A percentile compares a stretch with the other conserved stretches of the same genome.
phyloP scores from a whole-genome alignment of 2,797 vertebrate species.

The Pogonophryne albipinna region DNA sequence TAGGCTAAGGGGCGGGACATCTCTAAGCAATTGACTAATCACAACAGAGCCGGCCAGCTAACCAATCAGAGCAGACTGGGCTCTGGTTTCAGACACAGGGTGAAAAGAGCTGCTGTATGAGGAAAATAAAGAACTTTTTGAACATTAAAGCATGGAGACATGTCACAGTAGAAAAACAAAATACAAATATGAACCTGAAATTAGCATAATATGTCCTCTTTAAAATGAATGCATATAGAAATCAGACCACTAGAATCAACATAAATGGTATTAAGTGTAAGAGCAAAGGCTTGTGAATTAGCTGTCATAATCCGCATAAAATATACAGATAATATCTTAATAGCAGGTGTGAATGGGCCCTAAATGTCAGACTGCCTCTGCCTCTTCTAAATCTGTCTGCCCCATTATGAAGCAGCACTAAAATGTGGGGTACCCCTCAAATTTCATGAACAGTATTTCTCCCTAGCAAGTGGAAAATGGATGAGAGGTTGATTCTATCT shows the following conservation, averaged over 20 bases:
- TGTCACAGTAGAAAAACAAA: too few relatives aligned
- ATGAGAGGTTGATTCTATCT: conserved; percentile 1
- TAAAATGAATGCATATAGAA: not conserved
- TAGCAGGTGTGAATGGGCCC: conserved; percentile 6
- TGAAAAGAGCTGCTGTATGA: too few relatives aligned
- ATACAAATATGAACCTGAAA: too few relatives aligned
- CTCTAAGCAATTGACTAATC: too few relatives aligned
- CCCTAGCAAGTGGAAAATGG: conserved; percentile 2
- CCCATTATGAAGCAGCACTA: not conserved
- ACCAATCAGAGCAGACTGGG: too few relatives aligned
- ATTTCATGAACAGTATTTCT: not conserved
- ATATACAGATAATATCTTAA: not conserved
- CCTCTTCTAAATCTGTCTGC: conserved; percentile 6
- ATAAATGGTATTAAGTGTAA: not conserved
- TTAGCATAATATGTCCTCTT: not conserved
- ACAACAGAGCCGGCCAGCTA: too few relatives aligned
- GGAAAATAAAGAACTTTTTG: too few relatives aligned
- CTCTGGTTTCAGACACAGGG: too few relatives aligned
- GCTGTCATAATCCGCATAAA: not conserved
- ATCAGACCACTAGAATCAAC: not conserved
- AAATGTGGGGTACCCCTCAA: not conserved
- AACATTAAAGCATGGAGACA: too few relatives aligned
- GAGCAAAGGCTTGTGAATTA: not conserved
- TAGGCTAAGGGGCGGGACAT: too few relatives aligned
- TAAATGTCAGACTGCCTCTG: not conserved